phyloP scores from a whole-genome alignment of 2,888 invertebrate species.

The Pandemis cinnamomeana region DNA sequence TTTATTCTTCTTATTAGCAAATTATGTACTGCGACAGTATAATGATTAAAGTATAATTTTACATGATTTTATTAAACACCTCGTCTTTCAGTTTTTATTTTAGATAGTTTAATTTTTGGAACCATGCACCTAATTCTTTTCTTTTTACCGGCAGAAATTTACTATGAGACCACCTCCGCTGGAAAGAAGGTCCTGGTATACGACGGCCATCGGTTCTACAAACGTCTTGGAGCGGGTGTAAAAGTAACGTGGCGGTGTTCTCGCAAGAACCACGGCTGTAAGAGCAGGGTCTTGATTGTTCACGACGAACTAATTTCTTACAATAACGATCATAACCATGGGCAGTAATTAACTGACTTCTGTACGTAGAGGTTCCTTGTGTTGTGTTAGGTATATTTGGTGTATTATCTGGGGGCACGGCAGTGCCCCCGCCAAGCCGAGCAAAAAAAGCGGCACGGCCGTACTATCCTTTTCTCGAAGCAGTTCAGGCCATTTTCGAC shows the following conservation, averaged over 20 bases:
- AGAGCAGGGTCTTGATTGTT: conserved; percentile 51
- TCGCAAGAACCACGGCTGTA: conserved; percentile 53
- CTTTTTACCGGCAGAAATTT: neutral
- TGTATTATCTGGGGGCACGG: no score
- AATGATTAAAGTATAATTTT: no score
- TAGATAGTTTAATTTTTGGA: neutral
- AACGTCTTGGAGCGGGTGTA: neutral
- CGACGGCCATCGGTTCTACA: conserved; percentile 11
- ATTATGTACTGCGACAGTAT: no score
- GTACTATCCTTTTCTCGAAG: no score
- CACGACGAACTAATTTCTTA: conserved; percentile 47
- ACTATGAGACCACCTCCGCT: neutral
- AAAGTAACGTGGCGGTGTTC: conserved; percentile 46
- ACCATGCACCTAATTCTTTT: neutral
- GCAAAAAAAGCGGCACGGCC: no score
- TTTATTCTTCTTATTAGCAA: neutral
- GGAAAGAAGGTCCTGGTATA: conserved; percentile 6
- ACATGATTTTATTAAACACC: neutral
- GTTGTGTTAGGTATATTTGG: no score
- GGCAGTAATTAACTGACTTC: neutral
- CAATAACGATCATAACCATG: conserved; percentile 5
- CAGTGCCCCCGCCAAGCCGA: no score
- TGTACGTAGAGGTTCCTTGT: neutral
- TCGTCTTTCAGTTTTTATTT: neutral
- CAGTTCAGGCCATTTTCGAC: no score